These are phyloP conservation scores for Bombus huntii DNA, from an alignment of 1,140 invertebrate species.

Conservation along the genomic window DNA sequence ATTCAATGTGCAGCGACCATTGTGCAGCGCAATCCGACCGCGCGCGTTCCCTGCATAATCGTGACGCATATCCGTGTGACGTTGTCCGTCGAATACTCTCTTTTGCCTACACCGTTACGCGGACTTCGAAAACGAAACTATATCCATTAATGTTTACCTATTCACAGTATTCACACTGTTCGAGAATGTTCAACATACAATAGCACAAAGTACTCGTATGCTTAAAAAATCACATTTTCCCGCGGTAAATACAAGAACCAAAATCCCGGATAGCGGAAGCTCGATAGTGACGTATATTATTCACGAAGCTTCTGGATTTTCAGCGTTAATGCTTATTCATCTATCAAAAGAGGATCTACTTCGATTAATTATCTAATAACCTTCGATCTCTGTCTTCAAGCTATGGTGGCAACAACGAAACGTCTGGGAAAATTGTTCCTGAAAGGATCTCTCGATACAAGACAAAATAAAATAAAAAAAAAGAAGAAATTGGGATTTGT, in stretches of 20 bases:
- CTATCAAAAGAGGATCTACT: not conserved
- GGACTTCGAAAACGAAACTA: too few species aligned
- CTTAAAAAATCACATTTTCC: not conserved
- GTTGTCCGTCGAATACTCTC: not conserved
- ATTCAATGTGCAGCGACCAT: slow-evolving; percentile 8
- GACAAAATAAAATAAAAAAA: not conserved
- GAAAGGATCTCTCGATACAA: too few species aligned
- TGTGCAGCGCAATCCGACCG: not conserved
- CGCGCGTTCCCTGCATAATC: slow-evolving; percentile 10
- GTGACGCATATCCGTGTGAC: slow-evolving; percentile 24
- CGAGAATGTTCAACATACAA: not conserved
- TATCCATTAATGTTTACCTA: too few species aligned
- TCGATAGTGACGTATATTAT: not conserved
- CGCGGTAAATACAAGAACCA: not conserved
- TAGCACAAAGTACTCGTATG: not conserved
- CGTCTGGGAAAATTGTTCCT: not conserved
- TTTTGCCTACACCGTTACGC: too few species aligned
- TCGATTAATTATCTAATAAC: not conserved
- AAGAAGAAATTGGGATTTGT: too few species aligned
- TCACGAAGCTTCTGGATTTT: not conserved
- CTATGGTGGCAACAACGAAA: not conserved
- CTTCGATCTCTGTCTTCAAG: not conserved
- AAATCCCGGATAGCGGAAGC: not conserved
- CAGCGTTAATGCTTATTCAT: not conserved
- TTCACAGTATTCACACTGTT: not conserved